These are phyloP conservation scores for Trissolcus japonicus DNA, from an alignment of 2,888 invertebrate species.

Conservation along the genomic window DNA sequence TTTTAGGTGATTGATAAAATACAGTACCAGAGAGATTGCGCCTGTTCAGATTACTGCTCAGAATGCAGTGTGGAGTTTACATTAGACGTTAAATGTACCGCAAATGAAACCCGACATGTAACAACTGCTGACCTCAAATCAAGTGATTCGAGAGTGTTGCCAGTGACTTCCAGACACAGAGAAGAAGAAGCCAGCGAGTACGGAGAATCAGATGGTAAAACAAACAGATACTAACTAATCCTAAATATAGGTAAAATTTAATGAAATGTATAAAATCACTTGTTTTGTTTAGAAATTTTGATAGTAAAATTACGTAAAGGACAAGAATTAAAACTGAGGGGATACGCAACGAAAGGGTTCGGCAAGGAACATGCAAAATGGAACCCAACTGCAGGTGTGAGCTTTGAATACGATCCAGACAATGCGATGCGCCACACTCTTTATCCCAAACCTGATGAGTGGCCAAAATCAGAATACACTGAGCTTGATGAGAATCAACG, in stretches of 20 bases:
- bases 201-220: constrained; percentile 90
- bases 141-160: constrained; percentile 92
- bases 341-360: constrained; percentile 97
- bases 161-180: constrained; percentile 93
- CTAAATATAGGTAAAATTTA: background rate
- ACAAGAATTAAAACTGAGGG: constrained; percentile 94
- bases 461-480: constrained; percentile 98
- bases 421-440: constrained; percentile 97
- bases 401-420: constrained; percentile 99
- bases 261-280: background rate
- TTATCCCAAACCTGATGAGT: constrained; percentile 97
- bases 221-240: background rate
- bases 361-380: constrained; percentile 99
- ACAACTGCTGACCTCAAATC: constrained; percentile 97
- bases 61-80: constrained; percentile 99
- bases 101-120: constrained; percentile 95
- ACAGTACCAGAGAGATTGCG: constrained; percentile 96
- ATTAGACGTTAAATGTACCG: constrained; percentile 95
- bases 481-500: constrained; percentile 94
- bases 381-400: constrained; percentile 99
- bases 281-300: constrained; percentile 78
- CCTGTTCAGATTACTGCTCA: constrained; percentile 97
- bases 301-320: constrained; percentile 86
- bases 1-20: constrained; percentile 89
- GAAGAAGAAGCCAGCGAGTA: constrained; percentile 96